phyloP scores from a whole-genome alignment of 1,140 invertebrate species.

The Globodera rostochiensis region DNA sequence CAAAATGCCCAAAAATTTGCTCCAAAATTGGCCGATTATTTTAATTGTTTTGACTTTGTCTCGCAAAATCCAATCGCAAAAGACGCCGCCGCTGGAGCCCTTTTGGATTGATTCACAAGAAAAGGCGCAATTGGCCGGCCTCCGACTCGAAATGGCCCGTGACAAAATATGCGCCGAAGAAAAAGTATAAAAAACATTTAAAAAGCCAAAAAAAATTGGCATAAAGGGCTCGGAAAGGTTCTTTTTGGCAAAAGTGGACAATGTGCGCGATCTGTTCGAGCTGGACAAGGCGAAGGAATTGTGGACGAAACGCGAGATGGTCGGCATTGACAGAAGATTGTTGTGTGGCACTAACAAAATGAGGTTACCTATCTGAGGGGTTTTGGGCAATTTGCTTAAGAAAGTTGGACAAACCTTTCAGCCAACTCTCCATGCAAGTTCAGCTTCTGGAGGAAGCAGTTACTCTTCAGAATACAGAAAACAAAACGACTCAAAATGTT shows the following conservation, averaged over 20 bases:
- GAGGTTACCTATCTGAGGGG: neutral
- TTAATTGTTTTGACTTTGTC: too few relatives aligned
- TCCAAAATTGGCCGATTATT: too few relatives aligned
- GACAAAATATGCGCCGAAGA: neutral
- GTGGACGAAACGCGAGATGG: neutral
- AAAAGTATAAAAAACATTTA: neutral
- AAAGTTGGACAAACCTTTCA: neutral
- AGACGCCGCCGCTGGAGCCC: neutral
- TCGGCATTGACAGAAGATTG: neutral
- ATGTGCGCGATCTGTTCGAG: neutral
- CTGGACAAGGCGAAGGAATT: neutral
- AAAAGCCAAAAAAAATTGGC: neutral
- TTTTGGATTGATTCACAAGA: neutral
- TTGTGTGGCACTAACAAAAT: neutral
- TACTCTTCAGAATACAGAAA: neutral
- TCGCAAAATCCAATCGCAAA: too few relatives aligned
- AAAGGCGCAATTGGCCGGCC: neutral
- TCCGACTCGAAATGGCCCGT: neutral
- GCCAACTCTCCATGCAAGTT: neutral
- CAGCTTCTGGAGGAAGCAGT: neutral
- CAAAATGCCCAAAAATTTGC: too few relatives aligned
- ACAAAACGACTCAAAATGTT: neutral
- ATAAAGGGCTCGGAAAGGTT: neutral
- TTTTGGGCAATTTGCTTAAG: neutral
- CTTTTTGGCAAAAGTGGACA: neutral